Conservation (phyloP, 2,888 invertebrate species). For the Branchellion lobata region DNA sequence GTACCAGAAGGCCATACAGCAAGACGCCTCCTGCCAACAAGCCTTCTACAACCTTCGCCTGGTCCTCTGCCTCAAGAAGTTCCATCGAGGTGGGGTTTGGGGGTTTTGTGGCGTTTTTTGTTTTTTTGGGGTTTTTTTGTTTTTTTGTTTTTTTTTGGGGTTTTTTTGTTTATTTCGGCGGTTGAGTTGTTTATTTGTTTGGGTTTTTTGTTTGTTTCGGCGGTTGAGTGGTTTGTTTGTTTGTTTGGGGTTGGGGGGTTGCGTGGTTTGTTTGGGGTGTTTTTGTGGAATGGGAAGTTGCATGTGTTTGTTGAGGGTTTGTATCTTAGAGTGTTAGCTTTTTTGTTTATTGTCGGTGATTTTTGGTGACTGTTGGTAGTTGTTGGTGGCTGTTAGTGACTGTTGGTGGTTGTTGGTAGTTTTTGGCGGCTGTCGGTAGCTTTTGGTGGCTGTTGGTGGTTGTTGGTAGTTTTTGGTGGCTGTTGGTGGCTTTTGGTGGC, state of each 20-base stretch:
- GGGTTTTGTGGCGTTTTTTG: not conserved
- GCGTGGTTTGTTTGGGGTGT: not conserved
- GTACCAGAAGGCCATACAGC: constrained; percentile 58
- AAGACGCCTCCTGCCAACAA: constrained; percentile 56
- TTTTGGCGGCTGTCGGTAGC: not conserved
- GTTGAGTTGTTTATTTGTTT: not conserved
- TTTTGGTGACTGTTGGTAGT: too few relatives aligned
- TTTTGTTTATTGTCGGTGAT: too few relatives aligned
- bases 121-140: not conserved
- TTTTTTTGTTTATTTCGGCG: not conserved
- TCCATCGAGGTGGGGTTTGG: constrained; percentile 39
- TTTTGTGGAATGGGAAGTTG: too few relatives aligned
- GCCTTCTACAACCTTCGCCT: constrained; percentile 58
- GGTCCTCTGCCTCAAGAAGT: constrained; percentile 59
- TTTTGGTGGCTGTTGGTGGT: not conserved
- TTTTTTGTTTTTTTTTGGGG: not conserved
- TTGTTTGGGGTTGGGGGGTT: not conserved
- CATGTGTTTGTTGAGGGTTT: too few relatives aligned
- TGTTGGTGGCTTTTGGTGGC: too few relatives aligned
- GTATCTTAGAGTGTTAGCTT: too few relatives aligned
- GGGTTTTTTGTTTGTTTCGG: not conserved
- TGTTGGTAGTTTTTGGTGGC: too few relatives aligned
- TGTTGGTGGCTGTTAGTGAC: too few relatives aligned
- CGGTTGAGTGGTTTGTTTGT: not conserved
- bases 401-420: not conserved